Conservation (phyloP, 2,888 invertebrate genomes). For the Pheosia gnoma region DNA sequence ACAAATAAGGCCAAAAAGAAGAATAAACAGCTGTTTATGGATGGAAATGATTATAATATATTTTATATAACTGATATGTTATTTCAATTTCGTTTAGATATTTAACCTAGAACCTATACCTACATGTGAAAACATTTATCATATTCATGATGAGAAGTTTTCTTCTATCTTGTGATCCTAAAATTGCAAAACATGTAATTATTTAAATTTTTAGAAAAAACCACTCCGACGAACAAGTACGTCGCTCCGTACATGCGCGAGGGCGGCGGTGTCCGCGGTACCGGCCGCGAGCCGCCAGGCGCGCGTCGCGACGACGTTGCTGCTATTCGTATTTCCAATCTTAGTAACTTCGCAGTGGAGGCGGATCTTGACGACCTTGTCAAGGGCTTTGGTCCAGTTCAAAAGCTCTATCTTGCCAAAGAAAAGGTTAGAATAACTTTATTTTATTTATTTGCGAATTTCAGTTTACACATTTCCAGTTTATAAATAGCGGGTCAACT, state of each 20-base stretch:
- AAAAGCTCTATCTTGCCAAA: conserved; percentile 97
- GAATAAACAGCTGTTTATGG: too few species aligned
- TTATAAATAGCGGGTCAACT: too few species aligned
- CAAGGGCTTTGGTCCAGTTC: conserved; percentile 95
- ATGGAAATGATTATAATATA: too few species aligned
- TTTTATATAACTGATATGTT: too few species aligned
- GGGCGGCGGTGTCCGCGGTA: conserved; percentile 91
- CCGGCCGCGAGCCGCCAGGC: conserved; percentile 85
- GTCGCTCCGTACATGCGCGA: conserved; percentile 96
- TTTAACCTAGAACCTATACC: too few species aligned
- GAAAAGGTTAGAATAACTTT: conserved; percentile 86
- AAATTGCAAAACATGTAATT: neutral
- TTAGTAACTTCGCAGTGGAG: conserved; percentile 98
- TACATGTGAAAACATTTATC: too few species aligned
- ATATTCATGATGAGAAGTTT: neutral
- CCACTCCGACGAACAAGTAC: conserved; percentile 87
- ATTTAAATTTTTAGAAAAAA: conserved; percentile 57
- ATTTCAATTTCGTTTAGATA: too few species aligned
- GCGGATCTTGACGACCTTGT: conserved; percentile 98
- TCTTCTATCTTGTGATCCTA: neutral
- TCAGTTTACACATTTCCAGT: too few species aligned
- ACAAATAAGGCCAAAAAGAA: neutral
- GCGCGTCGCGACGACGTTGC: conserved; percentile 92
- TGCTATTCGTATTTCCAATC: conserved; percentile 98
- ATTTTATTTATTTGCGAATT: neutral